phyloP scores from a whole-genome alignment of 2,888 invertebrate genomes.

The Megalurothrips usitatus region DNA sequence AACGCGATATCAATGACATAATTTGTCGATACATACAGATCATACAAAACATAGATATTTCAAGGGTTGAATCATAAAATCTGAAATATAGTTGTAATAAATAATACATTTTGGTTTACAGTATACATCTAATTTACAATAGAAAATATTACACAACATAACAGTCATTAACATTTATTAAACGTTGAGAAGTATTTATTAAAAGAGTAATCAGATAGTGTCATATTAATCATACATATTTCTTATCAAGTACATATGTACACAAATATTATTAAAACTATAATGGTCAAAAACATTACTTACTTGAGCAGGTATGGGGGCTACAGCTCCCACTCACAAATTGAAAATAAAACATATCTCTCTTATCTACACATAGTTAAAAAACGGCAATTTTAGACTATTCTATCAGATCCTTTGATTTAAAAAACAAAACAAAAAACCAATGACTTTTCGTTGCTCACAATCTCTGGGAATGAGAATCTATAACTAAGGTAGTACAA shows the following conservation, averaged over 20 bases:
- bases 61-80: too few species aligned
- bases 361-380: not conserved
- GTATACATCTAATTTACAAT: not conserved
- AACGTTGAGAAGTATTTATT: too few species aligned
- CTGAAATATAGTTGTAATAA: not conserved
- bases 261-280: not conserved
- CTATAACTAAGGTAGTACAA: not conserved
- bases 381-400: not conserved
- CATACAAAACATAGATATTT: too few species aligned
- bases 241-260: not conserved
- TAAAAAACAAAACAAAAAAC: not conserved
- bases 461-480: conserved; percentile 1
- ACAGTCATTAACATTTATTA: not conserved
- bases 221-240: not conserved
- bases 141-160: not conserved
- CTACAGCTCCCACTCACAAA: not conserved
- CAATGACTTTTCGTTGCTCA: conserved; percentile 15
- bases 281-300: conserved; percentile 1
- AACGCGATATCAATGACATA: too few species aligned
- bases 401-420: conserved; percentile 16
- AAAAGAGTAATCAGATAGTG: too few species aligned
- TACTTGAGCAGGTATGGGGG: not conserved
- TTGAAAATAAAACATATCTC: not conserved
- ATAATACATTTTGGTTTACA: not conserved
- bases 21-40: too few species aligned